Evolutionary conservation across 2,888 invertebrate species (phyloP).

Genomic region (Caradrina kadenii): DNA sequence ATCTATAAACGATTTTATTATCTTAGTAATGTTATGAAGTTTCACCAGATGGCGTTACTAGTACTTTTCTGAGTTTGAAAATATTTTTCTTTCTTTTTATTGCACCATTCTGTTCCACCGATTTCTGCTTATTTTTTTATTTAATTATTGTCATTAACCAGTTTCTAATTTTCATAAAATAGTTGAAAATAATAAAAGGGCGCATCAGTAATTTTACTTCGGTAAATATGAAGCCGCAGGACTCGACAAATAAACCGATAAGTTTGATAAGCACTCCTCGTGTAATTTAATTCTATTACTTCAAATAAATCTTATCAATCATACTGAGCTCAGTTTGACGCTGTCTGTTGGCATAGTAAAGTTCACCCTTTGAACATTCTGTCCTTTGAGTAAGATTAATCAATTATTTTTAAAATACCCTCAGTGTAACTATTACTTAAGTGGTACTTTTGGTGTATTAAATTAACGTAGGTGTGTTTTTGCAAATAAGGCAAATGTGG

Average conservation of each 20-base stretch:
- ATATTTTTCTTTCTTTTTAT: constrained; percentile 1
- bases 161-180: neutral
- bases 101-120: neutral
- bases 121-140: neutral
- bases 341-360: constrained; percentile 41
- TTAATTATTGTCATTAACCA: neutral
- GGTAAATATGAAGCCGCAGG: constrained; percentile 62
- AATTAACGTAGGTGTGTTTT: constrained; percentile 37
- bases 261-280: constrained; percentile 83
- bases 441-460: constrained; percentile 35
- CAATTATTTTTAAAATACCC: constrained; percentile 48
- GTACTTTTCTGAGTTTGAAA: neutral
- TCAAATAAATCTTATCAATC: constrained; percentile 84
- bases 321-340: constrained; percentile 68
- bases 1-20: constrained; percentile 9
- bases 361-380: constrained; percentile 23
- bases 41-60: constrained; percentile 62
- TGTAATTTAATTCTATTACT: constrained; percentile 77
- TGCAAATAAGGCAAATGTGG: constrained; percentile 72
- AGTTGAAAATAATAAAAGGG: constrained; percentile 13
- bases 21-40: constrained; percentile 25
- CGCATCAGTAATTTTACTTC: constrained; percentile 31
- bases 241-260: constrained; percentile 84
- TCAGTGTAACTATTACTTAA: constrained; percentile 31
- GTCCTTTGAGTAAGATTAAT: constrained; percentile 10